Conservation (phyloP, 2,113 vertebrate species). For the Myotis davidii region DNA sequence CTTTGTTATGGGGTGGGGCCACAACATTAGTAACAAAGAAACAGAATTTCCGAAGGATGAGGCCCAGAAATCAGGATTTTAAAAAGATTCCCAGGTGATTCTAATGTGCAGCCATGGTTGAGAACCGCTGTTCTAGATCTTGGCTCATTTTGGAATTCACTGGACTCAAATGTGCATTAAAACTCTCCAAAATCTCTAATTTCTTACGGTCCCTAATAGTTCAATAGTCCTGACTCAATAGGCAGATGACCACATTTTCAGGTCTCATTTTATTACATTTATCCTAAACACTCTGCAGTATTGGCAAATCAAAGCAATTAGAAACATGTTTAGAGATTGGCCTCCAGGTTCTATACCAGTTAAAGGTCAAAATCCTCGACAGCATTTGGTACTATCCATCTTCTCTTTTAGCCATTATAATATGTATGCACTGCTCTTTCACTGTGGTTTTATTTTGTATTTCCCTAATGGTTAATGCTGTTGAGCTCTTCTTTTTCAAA, state of each 20-base stretch:
- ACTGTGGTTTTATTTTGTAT: slow-evolving; percentile 13
- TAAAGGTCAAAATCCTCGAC: not conserved
- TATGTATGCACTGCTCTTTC: not conserved
- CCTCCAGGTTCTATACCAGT: not conserved
- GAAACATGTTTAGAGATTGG: not conserved
- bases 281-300: not conserved
- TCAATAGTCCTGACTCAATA: not conserved
- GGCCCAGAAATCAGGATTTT: no score
- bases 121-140: no score
- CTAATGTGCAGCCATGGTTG: no score
- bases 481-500: not conserved
- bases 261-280: not conserved
- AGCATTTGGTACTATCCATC: not conserved
- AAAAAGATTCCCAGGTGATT: no score
- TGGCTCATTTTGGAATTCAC: not conserved
- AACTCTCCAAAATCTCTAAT: not conserved
- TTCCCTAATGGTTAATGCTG: not conserved
- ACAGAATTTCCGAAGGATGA: no score
- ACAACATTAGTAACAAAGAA: no score
- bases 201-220: not conserved
- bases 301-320: not conserved
- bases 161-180: not conserved
- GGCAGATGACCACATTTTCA: not conserved
- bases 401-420: not conserved
- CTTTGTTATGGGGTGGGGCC: no score